Evolutionary conservation across 1,140 invertebrate genomes (phyloP).

Genomic region (Brachystomella parvula): DNA sequence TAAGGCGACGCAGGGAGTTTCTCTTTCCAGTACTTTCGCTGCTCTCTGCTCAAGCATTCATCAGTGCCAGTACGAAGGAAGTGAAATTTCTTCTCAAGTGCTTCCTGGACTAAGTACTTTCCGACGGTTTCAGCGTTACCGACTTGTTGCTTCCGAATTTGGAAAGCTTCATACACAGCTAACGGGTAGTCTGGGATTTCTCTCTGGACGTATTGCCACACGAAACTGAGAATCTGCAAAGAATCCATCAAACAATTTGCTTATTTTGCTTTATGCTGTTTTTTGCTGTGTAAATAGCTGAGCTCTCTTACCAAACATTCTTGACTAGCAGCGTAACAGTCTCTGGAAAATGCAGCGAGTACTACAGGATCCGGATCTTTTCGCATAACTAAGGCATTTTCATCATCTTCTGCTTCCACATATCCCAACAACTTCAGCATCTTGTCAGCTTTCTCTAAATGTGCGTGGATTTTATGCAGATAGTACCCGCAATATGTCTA

Average conservation of each 20-base stretch:
- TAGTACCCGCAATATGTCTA: conserved; percentile 79
- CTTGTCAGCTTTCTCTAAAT: conserved; percentile 62
- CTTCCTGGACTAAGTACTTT: not conserved
- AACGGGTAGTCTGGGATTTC: conserved; percentile 44
- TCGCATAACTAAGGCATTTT: conserved; percentile 48
- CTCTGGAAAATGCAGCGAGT: conserved; percentile 65
- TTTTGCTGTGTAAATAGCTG: conserved; percentile 12
- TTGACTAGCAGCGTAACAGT: conserved; percentile 77
- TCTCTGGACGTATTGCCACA: conserved; percentile 53
- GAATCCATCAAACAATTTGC: not conserved
- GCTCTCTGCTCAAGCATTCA: no score
- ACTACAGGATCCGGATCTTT: conserved; percentile 69
- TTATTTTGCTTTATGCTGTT: conserved; percentile 41
- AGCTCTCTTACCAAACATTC: conserved; percentile 64
- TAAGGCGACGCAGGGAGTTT: no score
- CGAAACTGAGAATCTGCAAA: conserved; percentile 47
- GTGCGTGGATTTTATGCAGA: conserved; percentile 72
- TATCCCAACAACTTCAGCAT: conserved; percentile 77
- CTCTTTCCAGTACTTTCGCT: no score
- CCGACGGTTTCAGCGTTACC: conserved; percentile 48
- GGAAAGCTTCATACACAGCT: conserved; percentile 58
- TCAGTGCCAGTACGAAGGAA: no score
- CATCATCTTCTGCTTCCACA: conserved; percentile 46
- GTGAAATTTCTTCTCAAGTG: not conserved
- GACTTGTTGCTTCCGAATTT: conserved; percentile 56